Conservation (phyloP, 2,888 invertebrate species). For the Drosophila meridiana region DNA sequence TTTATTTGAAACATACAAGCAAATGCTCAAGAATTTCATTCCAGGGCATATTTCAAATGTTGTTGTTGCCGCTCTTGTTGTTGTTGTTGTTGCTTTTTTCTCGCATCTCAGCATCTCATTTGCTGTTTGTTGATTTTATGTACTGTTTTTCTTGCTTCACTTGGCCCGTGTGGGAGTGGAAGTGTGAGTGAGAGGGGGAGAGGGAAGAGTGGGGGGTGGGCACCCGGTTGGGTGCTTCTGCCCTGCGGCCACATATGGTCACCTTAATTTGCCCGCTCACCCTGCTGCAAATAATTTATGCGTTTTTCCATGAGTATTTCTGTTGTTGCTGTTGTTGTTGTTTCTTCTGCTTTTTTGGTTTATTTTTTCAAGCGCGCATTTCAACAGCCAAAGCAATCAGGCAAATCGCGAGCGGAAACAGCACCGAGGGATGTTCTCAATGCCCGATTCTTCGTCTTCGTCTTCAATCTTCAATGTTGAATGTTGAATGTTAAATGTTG, state of each 20-base stretch:
- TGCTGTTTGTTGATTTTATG: conserved; percentile 78
- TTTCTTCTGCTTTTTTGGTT: conserved; percentile 55
- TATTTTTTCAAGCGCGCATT: conserved; percentile 78
- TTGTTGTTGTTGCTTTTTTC: conserved; percentile 4
- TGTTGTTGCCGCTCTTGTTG: conserved; percentile 34
- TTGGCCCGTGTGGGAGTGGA: conserved; percentile 42
- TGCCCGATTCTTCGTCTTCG: conserved; percentile 26
- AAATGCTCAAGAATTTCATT: conserved; percentile 55
- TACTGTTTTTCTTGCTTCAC: conserved; percentile 77
- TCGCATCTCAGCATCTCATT: conserved; percentile 35
- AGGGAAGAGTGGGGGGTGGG: not conserved
- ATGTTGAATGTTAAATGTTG: conserved; percentile 13
- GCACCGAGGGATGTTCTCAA: conserved; percentile 58
- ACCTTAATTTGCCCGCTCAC: conserved; percentile 67
- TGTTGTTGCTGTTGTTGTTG: not conserved
- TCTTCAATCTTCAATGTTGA: conserved; percentile 18
- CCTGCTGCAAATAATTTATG: conserved; percentile 72
- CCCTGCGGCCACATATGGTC: conserved; percentile 77
- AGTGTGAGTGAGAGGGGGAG: not conserved
- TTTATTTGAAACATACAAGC: conserved; percentile 73
- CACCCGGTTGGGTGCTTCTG: conserved; percentile 35
- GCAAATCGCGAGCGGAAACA: conserved; percentile 69
- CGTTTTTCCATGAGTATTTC: conserved; percentile 60
- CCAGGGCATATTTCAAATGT: conserved; percentile 58
- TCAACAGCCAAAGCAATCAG: conserved; percentile 77